Base-by-base conservation (phyloP, 1,140 invertebrate species). In the Heterodera carotae region DNA sequence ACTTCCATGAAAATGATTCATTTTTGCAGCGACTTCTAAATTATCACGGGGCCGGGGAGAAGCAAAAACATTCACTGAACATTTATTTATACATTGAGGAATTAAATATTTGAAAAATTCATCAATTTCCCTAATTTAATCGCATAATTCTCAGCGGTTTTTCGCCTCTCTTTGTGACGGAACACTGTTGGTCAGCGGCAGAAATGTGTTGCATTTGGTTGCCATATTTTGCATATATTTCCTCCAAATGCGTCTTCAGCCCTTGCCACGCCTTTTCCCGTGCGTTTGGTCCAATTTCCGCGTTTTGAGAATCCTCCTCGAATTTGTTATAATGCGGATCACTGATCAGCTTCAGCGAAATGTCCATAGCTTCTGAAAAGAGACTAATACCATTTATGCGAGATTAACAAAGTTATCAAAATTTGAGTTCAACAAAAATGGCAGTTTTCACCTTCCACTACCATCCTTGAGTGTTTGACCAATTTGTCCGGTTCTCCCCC, bases 341-440 rank as follows among this genome's bases (percentile, higher is more conserved):
- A 33, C 84, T 83, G 56, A 86, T 86, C 27, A 86, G 74, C 74
- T 88, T 82, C 33, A 86, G 43, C 1, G 86, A 88, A 31, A 86
- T 77, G 18, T 75, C 73, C 85, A 86, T 86, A 1, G 85, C 86
- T 69, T 86, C 85, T 85, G 68, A 76, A 85, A 59, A 62, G 22
- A 22, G 22, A 0, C 27, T 15, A 2, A 31, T 74, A 31, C 31
- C 22, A 53, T 10, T 34, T 36, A 29, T 1, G 18, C 36, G 15
- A 69, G 39, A 15, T 12, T 56, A 18, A 10, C 22, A 43, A 31
- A 29, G 6, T 8, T 43, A 12, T 53, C 2, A 39, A 31, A 34
- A 76, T n/a, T n/a, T n/a, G n/a, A n/a, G n/a, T n/a, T n/a, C n/a
- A n/a, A n/a, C n/a, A n/a, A 43, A 2, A 8, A 8, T 12, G 39